Conservation (phyloP, 2,888 invertebrate genomes). For the Pristionchus japonicus region DNA sequence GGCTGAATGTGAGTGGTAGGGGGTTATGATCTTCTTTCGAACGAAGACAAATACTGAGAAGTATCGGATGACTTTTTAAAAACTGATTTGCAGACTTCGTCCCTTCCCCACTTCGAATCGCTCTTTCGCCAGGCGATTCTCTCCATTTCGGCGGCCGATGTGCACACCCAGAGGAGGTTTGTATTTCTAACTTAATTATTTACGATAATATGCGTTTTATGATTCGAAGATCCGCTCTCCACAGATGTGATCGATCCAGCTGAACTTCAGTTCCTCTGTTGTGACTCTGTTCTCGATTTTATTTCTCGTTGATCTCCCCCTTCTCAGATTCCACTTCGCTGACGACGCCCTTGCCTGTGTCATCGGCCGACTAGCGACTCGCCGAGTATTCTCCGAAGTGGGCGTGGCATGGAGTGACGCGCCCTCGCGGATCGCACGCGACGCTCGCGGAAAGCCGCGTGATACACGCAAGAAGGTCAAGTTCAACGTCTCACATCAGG, state of each 20-base stretch:
- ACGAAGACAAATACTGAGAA: no score
- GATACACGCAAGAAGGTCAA: slow-evolving; percentile 50
- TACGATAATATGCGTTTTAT: neutral
- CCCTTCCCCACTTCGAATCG: slow-evolving; percentile 58
- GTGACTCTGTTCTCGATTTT: no score
- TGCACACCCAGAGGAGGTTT: slow-evolving; percentile 60
- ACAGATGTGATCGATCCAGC: no score
- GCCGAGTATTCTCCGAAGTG: slow-evolving; percentile 52
- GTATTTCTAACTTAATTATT: neutral
- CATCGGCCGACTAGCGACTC: slow-evolving; percentile 68
- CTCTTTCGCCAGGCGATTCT: slow-evolving; percentile 65
- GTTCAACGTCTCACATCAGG: slow-evolving; percentile 74
- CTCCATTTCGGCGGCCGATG: slow-evolving; percentile 63
- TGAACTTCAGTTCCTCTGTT: no score
- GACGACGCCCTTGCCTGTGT: slow-evolving; percentile 70
- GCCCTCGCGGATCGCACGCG: slow-evolving; percentile 51
- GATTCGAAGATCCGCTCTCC: neutral
- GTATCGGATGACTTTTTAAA: no score
- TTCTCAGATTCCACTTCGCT: slow-evolving; percentile 55
- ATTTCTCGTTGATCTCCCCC: neutral
- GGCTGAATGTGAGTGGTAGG: no score
- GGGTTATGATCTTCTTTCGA: no score
- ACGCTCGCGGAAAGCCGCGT: slow-evolving; percentile 72
- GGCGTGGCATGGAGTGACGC: slow-evolving; percentile 21
- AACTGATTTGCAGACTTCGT: slow-evolving; percentile 49